Conservation (phyloP, 2,113 vertebrate genomes). For the Grantiella picta region DNA sequence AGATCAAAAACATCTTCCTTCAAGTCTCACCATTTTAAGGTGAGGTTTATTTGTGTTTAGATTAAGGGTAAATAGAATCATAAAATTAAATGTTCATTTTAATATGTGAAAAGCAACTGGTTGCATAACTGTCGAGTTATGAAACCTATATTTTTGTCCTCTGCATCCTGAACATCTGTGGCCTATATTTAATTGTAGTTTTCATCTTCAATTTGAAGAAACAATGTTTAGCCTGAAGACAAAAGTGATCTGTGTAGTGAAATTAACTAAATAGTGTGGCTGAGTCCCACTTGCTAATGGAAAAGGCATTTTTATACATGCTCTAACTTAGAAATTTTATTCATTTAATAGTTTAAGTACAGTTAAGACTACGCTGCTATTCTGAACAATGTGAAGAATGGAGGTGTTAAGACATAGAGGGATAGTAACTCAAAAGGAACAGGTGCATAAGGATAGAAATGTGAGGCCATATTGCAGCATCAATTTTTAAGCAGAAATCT, state of each 20-base stretch:
- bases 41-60: neutral
- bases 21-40: neutral
- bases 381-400: neutral
- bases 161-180: constrained; percentile 64
- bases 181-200: constrained; percentile 64
- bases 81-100: constrained; percentile 27
- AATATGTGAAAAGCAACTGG: constrained; percentile 57
- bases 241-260: constrained; percentile 34
- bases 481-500: constrained; percentile 47
- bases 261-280: constrained; percentile 13
- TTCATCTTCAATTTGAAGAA: constrained; percentile 52
- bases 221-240: constrained; percentile 59
- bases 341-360: neutral
- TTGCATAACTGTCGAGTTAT: constrained; percentile 55
- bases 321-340: neutral
- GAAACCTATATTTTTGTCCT: constrained; percentile 63
- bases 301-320: constrained; percentile 4
- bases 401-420: neutral
- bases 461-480: neutral
- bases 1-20: neutral
- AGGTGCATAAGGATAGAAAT: neutral
- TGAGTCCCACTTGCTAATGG: neutral
- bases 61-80: neutral
- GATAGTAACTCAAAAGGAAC: neutral
- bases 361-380: neutral